Evolutionary conservation across 2,888 invertebrate species (phyloP).

Genomic region (Spisula solida): DNA sequence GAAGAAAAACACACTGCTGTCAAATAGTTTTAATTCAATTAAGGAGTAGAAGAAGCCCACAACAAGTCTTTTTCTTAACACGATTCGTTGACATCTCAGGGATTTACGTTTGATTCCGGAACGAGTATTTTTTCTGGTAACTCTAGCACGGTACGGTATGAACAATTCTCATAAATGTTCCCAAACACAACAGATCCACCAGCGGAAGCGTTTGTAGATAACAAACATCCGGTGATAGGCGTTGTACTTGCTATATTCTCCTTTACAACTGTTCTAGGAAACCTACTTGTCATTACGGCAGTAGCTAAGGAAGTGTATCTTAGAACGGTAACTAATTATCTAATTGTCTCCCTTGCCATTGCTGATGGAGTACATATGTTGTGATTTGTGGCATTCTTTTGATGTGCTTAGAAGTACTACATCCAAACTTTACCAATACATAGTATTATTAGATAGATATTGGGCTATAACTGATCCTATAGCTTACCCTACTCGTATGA

Average conservation of each 20-base stretch:
- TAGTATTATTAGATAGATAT: slow-evolving; percentile 98
- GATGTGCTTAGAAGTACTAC: slow-evolving; percentile 99
- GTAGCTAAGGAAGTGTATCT: slow-evolving; percentile 97
- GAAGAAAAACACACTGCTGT: not conserved
- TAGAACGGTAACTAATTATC: slow-evolving; percentile 98
- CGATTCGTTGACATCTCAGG: not conserved
- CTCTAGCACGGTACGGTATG: slow-evolving; percentile 28
- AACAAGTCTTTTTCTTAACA: not conserved
- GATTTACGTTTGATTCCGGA: not conserved
- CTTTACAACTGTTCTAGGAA: slow-evolving; percentile 97
- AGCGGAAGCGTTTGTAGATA: slow-evolving; percentile 37
- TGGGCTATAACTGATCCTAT: slow-evolving; percentile 99
- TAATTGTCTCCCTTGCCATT: slow-evolving; percentile 98
- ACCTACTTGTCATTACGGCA: slow-evolving; percentile 97
- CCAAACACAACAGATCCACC: slow-evolving; percentile 55
- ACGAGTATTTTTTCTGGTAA: not conserved
- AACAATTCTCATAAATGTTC: slow-evolving; percentile 50
- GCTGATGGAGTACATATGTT: slow-evolving; percentile 98
- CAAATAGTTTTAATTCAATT: no score
- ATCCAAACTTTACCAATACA: slow-evolving; percentile 98
- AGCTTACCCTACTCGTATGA: slow-evolving; percentile 98
- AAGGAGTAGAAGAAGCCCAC: not conserved
- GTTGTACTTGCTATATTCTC: slow-evolving; percentile 95
- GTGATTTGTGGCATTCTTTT: slow-evolving; percentile 98
- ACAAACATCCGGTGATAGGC: slow-evolving; percentile 88